phyloP scores from a whole-genome alignment of 2,113 vertebrate species.

The Odocoileus hemionus region DNA sequence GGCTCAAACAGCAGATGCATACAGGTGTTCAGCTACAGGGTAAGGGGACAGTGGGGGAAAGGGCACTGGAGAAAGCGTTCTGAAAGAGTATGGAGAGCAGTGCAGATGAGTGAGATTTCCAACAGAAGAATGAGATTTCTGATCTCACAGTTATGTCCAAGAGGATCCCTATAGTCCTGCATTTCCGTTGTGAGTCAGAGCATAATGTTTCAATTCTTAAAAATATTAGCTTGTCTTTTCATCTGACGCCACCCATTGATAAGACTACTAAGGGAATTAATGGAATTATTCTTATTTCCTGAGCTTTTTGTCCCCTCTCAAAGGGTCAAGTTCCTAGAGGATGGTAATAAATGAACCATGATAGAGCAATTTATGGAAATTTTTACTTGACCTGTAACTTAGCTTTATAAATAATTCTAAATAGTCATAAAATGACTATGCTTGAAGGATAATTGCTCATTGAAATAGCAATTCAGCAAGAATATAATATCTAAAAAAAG shows the following conservation, averaged over 20 bases:
- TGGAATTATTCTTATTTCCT: constrained; percentile 71
- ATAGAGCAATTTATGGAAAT: constrained; percentile 55
- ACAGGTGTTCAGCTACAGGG: background rate
- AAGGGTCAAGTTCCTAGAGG: constrained; percentile 56
- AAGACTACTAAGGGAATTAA: constrained; percentile 57
- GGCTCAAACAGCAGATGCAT: background rate
- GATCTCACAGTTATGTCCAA: background rate
- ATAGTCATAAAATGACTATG: constrained; percentile 43
- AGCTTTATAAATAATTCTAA: constrained; percentile 62
- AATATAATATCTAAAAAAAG: background rate
- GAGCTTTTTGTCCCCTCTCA: constrained; percentile 66
- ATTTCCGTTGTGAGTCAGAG: constrained; percentile 48
- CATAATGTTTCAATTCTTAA: constrained; percentile 67
- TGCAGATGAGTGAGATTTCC: background rate
- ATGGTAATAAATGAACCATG: constrained; percentile 55
- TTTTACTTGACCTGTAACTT: constrained; percentile 63
- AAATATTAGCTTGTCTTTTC: constrained; percentile 58
- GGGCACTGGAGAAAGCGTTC: background rate
- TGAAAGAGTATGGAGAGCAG: background rate
- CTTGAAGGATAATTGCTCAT: constrained; percentile 47
- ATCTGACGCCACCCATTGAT: constrained; percentile 62
- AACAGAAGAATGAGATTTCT: background rate
- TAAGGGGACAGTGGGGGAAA: background rate
- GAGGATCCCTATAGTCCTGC: background rate
- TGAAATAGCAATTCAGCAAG: constrained; percentile 27